Evolutionary conservation across 2,888 invertebrate species (phyloP).

Genomic region (Ophion costatus): DNA sequence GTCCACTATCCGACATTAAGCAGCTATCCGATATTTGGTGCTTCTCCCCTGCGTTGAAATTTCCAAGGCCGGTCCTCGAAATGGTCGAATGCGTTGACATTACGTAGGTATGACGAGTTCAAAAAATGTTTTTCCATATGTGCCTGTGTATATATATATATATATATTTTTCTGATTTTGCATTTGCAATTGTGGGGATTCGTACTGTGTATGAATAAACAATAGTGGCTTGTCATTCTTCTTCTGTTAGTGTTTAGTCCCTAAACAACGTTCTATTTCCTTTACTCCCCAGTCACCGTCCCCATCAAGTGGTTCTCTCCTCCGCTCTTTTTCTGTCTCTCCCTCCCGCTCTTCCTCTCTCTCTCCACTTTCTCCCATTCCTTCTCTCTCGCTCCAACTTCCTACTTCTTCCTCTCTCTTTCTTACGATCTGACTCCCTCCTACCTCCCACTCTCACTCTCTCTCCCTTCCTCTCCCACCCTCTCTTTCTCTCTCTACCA

Average conservation of each 20-base stretch:
- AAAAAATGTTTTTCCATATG: no score
- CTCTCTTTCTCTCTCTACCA: not conserved
- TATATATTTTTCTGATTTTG: no score
- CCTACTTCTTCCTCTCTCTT: conserved; percentile 1
- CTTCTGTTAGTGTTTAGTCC: conserved; percentile 38
- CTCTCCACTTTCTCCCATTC: not conserved
- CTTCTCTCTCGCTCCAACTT: not conserved
- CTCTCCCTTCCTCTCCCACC: not conserved
- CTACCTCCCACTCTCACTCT: not conserved
- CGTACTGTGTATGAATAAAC: conserved; percentile 52
- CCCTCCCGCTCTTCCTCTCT: not conserved
- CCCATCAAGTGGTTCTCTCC: not conserved
- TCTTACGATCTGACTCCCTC: not conserved
- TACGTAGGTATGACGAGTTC: not conserved
- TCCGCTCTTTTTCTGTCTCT: not conserved
- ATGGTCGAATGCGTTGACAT: no score
- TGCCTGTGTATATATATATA: no score
- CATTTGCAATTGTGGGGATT: conserved; percentile 21
- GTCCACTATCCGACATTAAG: no score
- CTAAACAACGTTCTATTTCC: conserved; percentile 24
- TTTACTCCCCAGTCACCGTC: not conserved
- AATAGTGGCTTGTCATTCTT: conserved; percentile 51
- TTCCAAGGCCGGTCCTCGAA: no score
- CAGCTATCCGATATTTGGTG: no score
- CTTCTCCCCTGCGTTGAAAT: no score